These are phyloP conservation scores for Antigone vipio DNA, from an alignment of 2,113 vertebrate genomes.

Conservation along the genomic window DNA sequence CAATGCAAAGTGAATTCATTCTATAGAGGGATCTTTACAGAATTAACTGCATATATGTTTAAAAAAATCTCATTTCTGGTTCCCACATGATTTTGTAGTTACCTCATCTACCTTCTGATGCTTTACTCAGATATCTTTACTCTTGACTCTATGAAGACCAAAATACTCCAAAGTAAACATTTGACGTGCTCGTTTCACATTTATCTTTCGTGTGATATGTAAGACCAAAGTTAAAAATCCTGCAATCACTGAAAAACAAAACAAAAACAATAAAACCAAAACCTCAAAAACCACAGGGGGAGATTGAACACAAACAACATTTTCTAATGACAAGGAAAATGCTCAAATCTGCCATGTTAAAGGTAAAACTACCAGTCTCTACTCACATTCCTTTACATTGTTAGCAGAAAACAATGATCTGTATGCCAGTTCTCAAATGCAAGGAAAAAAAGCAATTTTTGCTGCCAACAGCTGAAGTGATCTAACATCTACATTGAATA, in stretches of 20 bases:
- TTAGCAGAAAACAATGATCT: not conserved
- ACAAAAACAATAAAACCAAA: too few species aligned
- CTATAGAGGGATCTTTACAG: not conserved
- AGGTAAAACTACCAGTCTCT: not conserved
- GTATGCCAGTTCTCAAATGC: not conserved
- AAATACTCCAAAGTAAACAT: not conserved
- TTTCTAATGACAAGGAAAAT: not conserved
- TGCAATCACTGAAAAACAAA: not conserved
- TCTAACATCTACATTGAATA: not conserved
- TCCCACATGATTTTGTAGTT: not conserved
- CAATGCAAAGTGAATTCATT: not conserved
- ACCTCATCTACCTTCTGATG: not conserved
- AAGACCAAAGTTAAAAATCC: not conserved
- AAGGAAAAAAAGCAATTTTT: not conserved
- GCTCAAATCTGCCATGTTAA: not conserved
- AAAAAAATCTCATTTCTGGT: not conserved
- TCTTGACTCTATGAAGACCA: not conserved
- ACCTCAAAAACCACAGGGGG: not conserved
- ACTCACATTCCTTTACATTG: not conserved
- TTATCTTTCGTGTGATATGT: not conserved
- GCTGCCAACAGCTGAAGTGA: not conserved
- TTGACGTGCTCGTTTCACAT: not conserved
- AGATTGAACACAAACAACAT: accelerated
- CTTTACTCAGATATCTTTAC: not conserved
- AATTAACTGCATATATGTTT: not conserved